Evolutionary conservation across 2,113 vertebrate genomes (phyloP).

Genomic region (Nettapus auritus): DNA sequence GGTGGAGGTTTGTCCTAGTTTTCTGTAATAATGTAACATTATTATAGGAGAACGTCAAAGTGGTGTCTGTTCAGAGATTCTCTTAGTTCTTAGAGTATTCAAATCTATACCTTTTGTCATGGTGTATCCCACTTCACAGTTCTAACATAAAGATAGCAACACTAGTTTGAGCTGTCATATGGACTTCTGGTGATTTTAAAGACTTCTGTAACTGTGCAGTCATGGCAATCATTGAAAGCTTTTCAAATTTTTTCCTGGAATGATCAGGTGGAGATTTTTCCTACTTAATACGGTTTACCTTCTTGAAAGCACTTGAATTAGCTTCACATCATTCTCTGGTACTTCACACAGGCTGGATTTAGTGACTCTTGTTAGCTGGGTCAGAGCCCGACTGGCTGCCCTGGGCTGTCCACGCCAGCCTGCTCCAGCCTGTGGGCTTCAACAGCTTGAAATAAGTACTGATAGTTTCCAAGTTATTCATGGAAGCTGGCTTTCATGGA

Average conservation of each 20-base stretch:
- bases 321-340: not conserved
- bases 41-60: not conserved
- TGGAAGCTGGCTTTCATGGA: not conserved
- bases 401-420: not conserved
- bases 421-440: not conserved
- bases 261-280: not conserved
- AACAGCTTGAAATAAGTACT: not conserved
- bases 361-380: not conserved
- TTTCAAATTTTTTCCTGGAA: not conserved
- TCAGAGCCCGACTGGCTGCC: not conserved
- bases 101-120: not conserved
- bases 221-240: not conserved
- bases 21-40: not conserved
- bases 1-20: not conserved
- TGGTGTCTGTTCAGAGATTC: not conserved
- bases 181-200: not conserved
- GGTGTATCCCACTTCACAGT: not conserved
- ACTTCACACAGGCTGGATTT: not conserved
- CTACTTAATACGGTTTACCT: rapidly evolving
- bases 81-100: not conserved
- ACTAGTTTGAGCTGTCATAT: rapidly evolving
- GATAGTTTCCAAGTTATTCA: not conserved
- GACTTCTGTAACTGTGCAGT: not conserved
- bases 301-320: not conserved
- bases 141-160: not conserved